Percentiles rank a stretch among this genome's conserved stretches.
Conservation (phyloP, 2,113 vertebrate species). For the Mastomys coucha region DNA sequence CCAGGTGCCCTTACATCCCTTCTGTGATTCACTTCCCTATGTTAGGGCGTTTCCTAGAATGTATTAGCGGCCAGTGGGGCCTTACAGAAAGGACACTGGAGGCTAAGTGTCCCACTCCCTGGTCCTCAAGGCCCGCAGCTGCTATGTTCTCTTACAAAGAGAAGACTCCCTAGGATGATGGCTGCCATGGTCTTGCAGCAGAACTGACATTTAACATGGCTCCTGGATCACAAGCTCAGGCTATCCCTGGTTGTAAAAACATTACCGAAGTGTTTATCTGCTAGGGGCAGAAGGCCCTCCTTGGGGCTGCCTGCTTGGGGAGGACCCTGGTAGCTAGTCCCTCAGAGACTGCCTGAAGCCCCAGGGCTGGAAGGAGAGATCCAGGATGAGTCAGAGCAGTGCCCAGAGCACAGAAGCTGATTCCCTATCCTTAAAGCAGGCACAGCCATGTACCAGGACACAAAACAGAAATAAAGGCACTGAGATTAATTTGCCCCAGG, state of each 20-base stretch:
- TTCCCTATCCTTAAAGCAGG: neutral
- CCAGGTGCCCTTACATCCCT: neutral
- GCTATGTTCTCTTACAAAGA: neutral
- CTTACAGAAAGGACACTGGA: neutral
- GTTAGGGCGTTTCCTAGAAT: neutral
- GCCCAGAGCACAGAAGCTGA: neutral
- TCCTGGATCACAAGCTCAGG: neutral
- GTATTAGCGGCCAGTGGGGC: too few species aligned
- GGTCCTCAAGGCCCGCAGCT: neutral
- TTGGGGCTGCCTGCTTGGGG: neutral
- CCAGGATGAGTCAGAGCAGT: neutral
- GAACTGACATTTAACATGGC: neutral
- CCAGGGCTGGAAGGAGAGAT: too few species aligned
- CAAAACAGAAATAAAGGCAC: accelerated
- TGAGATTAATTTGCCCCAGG: neutral
- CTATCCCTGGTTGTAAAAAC: neutral
- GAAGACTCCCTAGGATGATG: accelerated
- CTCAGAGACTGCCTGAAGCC: neutral
- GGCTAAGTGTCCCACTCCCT: neutral
- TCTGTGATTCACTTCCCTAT: neutral
- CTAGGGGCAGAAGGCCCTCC: neutral
- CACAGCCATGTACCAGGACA: neutral
- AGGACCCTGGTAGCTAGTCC: neutral
- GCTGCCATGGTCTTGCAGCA: neutral
- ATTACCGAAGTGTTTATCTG: neutral